Base-by-base conservation (phyloP, 2,888 invertebrate species). In the Nycteola revayana region DNA sequence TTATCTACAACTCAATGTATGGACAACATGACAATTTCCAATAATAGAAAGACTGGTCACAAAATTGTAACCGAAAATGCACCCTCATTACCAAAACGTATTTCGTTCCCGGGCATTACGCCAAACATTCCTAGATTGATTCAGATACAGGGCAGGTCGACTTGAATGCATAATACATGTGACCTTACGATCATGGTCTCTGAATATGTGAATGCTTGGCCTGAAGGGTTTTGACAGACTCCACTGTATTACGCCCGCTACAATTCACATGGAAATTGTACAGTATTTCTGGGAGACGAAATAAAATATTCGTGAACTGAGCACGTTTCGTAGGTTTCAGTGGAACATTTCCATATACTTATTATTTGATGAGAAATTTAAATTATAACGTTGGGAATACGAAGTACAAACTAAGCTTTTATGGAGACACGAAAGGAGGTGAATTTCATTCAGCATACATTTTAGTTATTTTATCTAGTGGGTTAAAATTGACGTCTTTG, bases 131-230 rank as follows among this genome's bases (percentile, higher is more conserved):
- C 60, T 57, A 69, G 77, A 78, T 80, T 81, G 80, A 79, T 80
- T 78, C 68, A 55, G 68, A 74, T 68, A 63, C 59, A 68, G 39
- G 63, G 57, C 67, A 69, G 71, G 68, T 71, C 71, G 65, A 55
- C 65, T 32, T 27, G 42, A 64, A 78, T 80, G 79, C 78, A 81
- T 80, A 76, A 81, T 70, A 72, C 65, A 81, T 80, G 68, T 68
- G 75, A 77, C 76, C 75, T 73, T 66, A 69, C 60, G 53, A 70
- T 64, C 64, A 62, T 56, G 49, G 49, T 49, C 55, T 54, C 60
- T 64, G 65, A 66, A 69, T 69, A 66, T 62, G 65, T 61, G 59
- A 68, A 43, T 57, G 28, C 37, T 37, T 51, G 41, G 53, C 54
- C 59, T 61, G 54, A 57, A 60, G 59, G 62, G 57, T 59, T 66